Percentiles rank a stretch among this genome's conserved stretches.
Conservation (phyloP, 2,113 vertebrate genomes). For the Rhombomys opimus region DNA sequence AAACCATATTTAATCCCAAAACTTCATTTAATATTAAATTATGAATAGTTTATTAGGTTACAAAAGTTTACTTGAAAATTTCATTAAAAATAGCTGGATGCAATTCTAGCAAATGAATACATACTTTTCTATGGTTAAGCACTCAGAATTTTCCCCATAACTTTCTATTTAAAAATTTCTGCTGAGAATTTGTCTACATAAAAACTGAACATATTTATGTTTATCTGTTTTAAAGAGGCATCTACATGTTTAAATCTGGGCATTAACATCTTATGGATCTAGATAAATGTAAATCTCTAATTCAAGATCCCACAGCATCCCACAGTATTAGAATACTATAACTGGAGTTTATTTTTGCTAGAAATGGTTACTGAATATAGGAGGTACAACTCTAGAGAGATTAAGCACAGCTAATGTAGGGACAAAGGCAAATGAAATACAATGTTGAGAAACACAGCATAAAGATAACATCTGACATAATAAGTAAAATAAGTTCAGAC, state of each 20-base stretch:
- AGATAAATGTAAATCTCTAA: neutral
- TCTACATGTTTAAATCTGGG: neutral
- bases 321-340: neutral
- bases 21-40: slow-evolving; percentile 32
- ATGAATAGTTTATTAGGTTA: slow-evolving; percentile 10
- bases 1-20: neutral
- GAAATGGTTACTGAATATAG: neutral
- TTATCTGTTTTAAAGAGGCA: neutral
- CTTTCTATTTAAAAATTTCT: neutral
- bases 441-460: neutral
- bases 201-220: neutral
- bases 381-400: neutral
- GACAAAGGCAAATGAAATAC: neutral
- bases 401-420: neutral
- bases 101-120: neutral
- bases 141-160: neutral
- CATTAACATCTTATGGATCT: neutral
- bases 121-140: neutral
- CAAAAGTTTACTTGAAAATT: slow-evolving; percentile 16
- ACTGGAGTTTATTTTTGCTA: neutral
- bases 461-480: neutral
- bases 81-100: neutral
- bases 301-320: neutral
- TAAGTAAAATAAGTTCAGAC: neutral
- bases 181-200: neutral